These are phyloP conservation scores for Phyllostomus hastatus DNA, from an alignment of 2,113 vertebrate species.

Conservation along the genomic window DNA sequence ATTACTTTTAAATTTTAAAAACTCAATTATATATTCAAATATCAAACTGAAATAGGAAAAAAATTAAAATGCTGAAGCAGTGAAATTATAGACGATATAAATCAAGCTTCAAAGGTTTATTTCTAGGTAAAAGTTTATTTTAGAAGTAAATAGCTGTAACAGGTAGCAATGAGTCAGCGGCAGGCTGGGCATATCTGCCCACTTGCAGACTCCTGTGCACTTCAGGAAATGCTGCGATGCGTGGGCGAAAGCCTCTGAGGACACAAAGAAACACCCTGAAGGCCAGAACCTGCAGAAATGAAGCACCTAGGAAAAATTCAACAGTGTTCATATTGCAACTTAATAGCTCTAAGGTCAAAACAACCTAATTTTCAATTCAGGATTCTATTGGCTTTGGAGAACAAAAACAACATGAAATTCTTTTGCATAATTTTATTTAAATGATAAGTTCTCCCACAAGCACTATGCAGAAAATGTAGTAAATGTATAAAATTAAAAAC, in stretches of 20 bases:
- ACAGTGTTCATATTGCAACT: not conserved
- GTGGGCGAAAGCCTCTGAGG: not conserved
- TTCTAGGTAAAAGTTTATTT: conserved; percentile 3
- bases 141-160: not conserved
- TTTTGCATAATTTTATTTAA: not conserved
- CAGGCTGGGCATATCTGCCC: not conserved
- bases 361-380: not conserved
- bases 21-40: not conserved
- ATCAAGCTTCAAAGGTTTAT: not conserved
- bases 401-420: not conserved
- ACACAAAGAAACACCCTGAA: not conserved
- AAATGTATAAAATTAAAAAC: not conserved
- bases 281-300: not conserved
- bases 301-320: not conserved
- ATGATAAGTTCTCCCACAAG: not conserved
- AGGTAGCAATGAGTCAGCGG: not conserved
- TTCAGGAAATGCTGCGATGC: not conserved
- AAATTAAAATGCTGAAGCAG: not conserved
- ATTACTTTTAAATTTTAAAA: not conserved
- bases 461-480: not conserved
- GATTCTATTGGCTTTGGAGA: not conserved
- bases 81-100: not conserved
- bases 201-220: not conserved
- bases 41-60: not conserved
- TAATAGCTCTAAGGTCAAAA: not conserved